Percentiles rank a stretch among this genome's conserved stretches.
Evolutionary conservation across 2,888 invertebrate species (phyloP).

Genomic region (Plebejus melissa): DNA sequence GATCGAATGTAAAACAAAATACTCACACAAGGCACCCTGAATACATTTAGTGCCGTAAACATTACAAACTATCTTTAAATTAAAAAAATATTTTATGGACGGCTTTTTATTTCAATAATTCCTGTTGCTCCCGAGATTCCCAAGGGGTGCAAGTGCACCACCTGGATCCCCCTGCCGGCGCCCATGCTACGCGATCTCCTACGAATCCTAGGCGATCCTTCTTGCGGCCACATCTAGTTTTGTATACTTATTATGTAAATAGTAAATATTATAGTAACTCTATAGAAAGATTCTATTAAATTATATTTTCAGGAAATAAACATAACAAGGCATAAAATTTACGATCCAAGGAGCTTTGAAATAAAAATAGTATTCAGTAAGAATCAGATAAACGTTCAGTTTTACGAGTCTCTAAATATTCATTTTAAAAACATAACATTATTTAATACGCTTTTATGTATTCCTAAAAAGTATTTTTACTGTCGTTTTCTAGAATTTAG

Average conservation of each 20-base stretch:
- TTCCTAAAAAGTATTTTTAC: conserved; percentile 1
- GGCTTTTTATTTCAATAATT: too few species aligned
- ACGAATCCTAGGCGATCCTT: too few species aligned
- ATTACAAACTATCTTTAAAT: too few species aligned
- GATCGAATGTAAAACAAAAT: too few species aligned
- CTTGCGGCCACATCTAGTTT: background rate
- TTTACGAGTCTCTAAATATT: conserved; percentile 3
- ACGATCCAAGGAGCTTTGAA: background rate
- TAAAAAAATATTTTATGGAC: too few species aligned
- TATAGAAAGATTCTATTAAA: background rate
- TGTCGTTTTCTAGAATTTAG: background rate
- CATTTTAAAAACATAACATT: conserved; percentile 11
- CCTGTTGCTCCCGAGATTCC: too few species aligned
- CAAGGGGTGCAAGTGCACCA: too few species aligned
- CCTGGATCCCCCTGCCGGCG: too few species aligned
- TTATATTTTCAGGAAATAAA: background rate
- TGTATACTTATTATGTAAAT: background rate
- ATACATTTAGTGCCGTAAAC: too few species aligned
- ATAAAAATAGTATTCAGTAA: background rate
- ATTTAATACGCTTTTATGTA: conserved; percentile 17
- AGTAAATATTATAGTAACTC: background rate
- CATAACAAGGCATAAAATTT: background rate
- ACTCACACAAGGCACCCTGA: too few species aligned
- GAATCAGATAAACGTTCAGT: background rate
- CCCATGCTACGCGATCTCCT: too few species aligned